A percentile compares a stretch with the other conserved stretches of the same genome.
Conservation (phyloP, 2,888 invertebrate genomes). For the Tromatobia lineatoria region DNA sequence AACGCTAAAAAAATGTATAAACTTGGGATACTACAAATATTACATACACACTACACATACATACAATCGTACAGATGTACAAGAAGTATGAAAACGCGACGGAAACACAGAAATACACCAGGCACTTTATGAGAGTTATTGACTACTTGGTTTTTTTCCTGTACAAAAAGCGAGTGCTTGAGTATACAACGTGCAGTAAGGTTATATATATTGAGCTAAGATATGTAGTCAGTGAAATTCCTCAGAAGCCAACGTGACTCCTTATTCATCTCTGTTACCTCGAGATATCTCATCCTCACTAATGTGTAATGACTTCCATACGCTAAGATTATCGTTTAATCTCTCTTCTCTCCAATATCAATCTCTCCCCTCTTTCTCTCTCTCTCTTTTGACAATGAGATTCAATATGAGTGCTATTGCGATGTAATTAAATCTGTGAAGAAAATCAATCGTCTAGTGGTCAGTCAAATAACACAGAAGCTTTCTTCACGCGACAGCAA, state of each 20-base stretch:
- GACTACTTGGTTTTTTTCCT: conserved; percentile 26
- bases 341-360: conserved; percentile 3
- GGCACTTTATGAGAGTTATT: conserved; percentile 51
- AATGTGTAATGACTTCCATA: conserved; percentile 19
- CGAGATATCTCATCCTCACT: conserved; percentile 18
- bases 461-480: conserved; percentile 3
- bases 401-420: background rate
- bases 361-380: background rate
- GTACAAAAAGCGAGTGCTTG: conserved; percentile 24
- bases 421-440: conserved; percentile 6
- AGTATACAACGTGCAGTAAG: conserved; percentile 1
- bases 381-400: conserved; percentile 15
- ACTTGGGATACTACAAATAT: conserved; percentile 49
- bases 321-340: background rate
- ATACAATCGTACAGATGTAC: background rate
- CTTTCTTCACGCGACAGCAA: background rate
- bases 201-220: conserved; percentile 1
- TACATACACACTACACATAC: conserved; percentile 42
- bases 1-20: conserved; percentile 71
- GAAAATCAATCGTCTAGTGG: conserved; percentile 21
- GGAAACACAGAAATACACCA: conserved; percentile 24
- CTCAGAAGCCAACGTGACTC: conserved; percentile 1
- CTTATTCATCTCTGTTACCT: background rate
- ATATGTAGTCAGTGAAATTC: conserved; percentile 23
- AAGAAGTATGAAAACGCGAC: background rate